phyloP scores from a whole-genome alignment of 2,113 vertebrate genomes.

The Loxodonta africana region DNA sequence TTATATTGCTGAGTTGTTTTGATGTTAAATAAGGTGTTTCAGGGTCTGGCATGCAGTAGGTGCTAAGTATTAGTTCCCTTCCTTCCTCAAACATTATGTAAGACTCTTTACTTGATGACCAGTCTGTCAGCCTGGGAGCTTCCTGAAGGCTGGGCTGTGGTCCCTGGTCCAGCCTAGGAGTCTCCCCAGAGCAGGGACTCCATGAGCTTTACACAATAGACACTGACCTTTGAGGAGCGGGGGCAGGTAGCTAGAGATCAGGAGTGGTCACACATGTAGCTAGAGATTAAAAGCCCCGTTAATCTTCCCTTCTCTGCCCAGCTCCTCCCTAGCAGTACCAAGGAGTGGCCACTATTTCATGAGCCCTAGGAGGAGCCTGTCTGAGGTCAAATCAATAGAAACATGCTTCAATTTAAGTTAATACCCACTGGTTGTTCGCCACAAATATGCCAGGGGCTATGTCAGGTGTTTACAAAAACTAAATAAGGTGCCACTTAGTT shows the following conservation, averaged over 20 bases:
- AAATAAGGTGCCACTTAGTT: not conserved
- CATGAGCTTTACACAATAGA: not conserved
- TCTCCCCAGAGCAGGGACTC: not conserved
- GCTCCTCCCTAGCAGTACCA: not conserved
- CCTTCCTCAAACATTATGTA: not conserved
- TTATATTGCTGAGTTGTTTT: not conserved
- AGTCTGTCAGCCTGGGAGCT: not conserved
- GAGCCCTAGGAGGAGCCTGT: not conserved
- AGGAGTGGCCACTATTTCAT: not conserved
- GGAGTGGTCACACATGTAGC: not conserved
- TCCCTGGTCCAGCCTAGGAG: not conserved
- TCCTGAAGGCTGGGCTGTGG: not conserved
- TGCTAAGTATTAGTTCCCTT: not conserved
- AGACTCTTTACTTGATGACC: not conserved
- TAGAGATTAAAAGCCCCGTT: not conserved
- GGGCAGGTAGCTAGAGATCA: not conserved
- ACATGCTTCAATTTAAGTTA: not conserved
- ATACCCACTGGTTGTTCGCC: not conserved
- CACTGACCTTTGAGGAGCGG: not conserved
- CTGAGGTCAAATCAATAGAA: not conserved
- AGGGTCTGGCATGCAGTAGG: not conserved
- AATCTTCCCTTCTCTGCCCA: not conserved
- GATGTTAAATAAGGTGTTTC: not conserved
- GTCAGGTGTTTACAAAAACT: conserved; percentile 11
- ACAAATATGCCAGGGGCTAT: not conserved